phyloP scores from a whole-genome alignment of 2,888 invertebrate species.

The Formica aserva region DNA sequence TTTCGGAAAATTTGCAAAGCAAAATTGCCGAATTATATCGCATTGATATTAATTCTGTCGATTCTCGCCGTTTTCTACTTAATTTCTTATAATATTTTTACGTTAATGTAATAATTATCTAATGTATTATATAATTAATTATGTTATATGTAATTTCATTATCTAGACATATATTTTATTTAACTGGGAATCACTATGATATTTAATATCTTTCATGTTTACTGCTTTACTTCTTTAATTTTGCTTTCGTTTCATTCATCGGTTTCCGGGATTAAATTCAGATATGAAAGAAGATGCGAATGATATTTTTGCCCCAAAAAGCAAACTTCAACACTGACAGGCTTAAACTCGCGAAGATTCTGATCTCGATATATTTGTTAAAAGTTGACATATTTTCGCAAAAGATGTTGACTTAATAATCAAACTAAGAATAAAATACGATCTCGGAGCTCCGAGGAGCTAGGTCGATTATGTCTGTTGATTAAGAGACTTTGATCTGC shows the following conservation, averaged over 20 bases:
- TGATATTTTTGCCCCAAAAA: not conserved
- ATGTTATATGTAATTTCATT: not conserved
- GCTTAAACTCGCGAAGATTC: not conserved
- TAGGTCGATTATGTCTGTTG: not conserved
- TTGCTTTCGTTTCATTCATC: not conserved
- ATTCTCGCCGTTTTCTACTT: too few relatives aligned
- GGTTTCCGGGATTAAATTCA: not conserved
- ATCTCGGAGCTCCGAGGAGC: not conserved
- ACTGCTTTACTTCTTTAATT: not conserved
- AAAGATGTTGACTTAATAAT: conserved; percentile 37
- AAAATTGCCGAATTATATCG: not conserved
- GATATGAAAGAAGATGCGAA: not conserved
- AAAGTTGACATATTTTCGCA: not conserved
- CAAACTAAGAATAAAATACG: conserved; percentile 19
- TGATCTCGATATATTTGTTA: not conserved
- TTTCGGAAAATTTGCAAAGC: conserved; percentile 4
- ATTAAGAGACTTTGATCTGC: not conserved
- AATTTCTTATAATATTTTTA: not conserved
- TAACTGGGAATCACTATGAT: not conserved
- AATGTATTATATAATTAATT: too few relatives aligned
- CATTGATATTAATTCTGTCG: not conserved
- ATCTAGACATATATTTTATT: not conserved
- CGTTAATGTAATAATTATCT: not conserved
- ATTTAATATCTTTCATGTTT: not conserved
- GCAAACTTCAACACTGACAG: not conserved